Percentiles rank a stretch among this genome's conserved stretches.
Evolutionary conservation across 2,113 vertebrate species (phyloP).

Genomic region (Lepisosteus osseus): DNA sequence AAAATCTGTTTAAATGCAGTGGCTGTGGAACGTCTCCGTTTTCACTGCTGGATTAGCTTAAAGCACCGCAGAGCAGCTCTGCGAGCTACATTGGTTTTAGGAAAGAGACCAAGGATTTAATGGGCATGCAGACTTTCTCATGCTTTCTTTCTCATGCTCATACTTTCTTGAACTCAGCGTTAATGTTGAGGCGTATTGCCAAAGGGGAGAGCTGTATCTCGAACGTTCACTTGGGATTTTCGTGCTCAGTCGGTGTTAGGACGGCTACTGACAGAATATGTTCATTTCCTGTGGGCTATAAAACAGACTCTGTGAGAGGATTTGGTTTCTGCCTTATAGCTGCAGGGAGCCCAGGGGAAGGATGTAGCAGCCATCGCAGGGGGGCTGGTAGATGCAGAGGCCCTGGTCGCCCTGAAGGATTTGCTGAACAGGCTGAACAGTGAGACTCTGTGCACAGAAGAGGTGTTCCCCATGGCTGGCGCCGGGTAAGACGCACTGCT

Average conservation of each 20-base stretch:
- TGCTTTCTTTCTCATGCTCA: not conserved
- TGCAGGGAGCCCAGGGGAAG: conserved; percentile 77
- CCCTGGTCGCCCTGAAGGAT: conserved; percentile 87
- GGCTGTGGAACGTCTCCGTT: too few relatives aligned
- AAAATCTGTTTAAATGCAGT: too few relatives aligned
- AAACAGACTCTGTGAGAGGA: too few relatives aligned
- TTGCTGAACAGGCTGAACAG: conserved; percentile 85
- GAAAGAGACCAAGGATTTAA: too few relatives aligned
- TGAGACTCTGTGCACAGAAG: conserved; percentile 90
- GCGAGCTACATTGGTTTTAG: too few relatives aligned
- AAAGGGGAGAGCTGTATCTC: not conserved
- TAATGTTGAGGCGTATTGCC: not conserved
- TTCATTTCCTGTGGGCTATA: not conserved
- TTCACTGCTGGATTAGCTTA: too few relatives aligned
- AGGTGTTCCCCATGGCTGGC: conserved; percentile 86
- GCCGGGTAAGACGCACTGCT: conserved; percentile 75
- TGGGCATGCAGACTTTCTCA: too few relatives aligned
- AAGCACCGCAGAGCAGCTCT: too few relatives aligned
- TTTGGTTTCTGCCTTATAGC: conserved; percentile 60
- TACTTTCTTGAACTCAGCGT: not conserved
- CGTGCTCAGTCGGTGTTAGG: not conserved
- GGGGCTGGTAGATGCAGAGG: conserved; percentile 90
- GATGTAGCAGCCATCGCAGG: conserved; percentile 85
- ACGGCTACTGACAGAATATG: not conserved
- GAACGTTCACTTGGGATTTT: not conserved